These are phyloP conservation scores for Rhinoderma darwinii DNA, from an alignment of 2,113 vertebrate genomes.

Conservation along the genomic window DNA sequence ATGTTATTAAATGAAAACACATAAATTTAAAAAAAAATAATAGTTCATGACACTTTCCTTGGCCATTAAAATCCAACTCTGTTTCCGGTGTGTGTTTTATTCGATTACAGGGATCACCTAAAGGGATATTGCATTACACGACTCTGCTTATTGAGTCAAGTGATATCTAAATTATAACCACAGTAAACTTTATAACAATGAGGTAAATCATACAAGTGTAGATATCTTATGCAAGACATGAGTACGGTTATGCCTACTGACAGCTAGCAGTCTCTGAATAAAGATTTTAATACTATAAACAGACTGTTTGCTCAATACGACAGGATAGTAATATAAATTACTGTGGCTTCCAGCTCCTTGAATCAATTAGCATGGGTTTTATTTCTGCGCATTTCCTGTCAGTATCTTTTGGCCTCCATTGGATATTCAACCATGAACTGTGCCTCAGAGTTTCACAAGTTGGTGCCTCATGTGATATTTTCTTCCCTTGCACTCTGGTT, in stretches of 20 bases:
- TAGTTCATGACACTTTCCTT: no score
- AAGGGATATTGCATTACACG: no score
- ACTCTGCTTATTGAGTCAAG: no score
- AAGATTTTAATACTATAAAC: slow-evolving; percentile 24
- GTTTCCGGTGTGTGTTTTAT: no score
- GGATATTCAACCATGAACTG: slow-evolving; percentile 53
- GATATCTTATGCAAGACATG: background rate
- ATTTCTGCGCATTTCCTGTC: slow-evolving; percentile 14
- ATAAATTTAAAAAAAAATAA: no score
- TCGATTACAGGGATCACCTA: no score
- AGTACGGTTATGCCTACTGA: background rate
- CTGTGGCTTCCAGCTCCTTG: slow-evolving; percentile 40
- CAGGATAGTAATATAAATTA: slow-evolving; percentile 36
- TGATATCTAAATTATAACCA: background rate
- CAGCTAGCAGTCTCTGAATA: background rate
- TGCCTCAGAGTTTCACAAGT: slow-evolving; percentile 38
- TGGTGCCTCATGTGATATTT: slow-evolving; percentile 9
- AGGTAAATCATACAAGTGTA: background rate
- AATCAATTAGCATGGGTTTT: slow-evolving; percentile 43
- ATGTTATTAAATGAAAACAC: no score
- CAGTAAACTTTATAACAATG: background rate
- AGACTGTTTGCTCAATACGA: background rate
- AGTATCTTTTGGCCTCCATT: slow-evolving; percentile 47
- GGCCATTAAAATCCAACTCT: no score
- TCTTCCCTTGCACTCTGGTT: background rate